Conservation (phyloP, 2,113 vertebrate genomes). For the Anoura caudifer region DNA sequence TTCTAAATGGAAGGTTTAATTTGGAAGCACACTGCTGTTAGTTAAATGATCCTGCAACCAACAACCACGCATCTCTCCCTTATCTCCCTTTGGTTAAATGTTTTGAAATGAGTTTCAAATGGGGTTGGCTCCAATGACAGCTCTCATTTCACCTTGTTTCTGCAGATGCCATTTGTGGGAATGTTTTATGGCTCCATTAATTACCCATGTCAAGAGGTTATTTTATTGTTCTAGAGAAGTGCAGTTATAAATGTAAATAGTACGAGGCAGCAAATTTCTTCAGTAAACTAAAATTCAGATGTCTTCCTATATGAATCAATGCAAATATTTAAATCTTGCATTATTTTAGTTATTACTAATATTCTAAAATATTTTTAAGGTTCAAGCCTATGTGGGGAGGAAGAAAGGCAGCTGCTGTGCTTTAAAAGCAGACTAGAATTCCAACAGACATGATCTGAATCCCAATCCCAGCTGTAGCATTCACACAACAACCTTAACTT, state of each 20-base stretch:
- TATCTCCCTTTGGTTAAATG: constrained; percentile 70
- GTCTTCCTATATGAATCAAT: neutral
- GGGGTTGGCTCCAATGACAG: constrained; percentile 58
- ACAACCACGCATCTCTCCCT: constrained; percentile 37
- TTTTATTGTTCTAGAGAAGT: constrained; percentile 61
- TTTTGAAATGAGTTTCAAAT: constrained; percentile 73
- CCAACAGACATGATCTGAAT: neutral
- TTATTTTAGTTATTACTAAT: neutral
- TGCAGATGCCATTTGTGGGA: constrained; percentile 40
- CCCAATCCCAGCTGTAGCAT: neutral
- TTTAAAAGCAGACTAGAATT: neutral
- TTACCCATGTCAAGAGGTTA: constrained; percentile 60
- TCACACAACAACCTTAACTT: neutral
- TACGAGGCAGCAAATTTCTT: constrained; percentile 45
- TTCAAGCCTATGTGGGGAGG: neutral
- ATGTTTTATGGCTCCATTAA: constrained; percentile 59
- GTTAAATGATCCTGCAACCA: constrained; percentile 67
- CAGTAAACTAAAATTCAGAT: constrained; percentile 26
- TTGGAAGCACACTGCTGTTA: constrained; percentile 61
- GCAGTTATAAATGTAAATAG: constrained; percentile 52
- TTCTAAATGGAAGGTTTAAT: constrained; percentile 63
- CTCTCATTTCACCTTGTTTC: constrained; percentile 70
- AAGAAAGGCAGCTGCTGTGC: neutral
- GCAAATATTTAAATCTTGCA: neutral
- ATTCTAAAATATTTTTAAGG: neutral